Percentiles rank a stretch among this genome's conserved stretches.
Conservation (phyloP, 2,113 vertebrate species). For the Bolborhynchus lineola region DNA sequence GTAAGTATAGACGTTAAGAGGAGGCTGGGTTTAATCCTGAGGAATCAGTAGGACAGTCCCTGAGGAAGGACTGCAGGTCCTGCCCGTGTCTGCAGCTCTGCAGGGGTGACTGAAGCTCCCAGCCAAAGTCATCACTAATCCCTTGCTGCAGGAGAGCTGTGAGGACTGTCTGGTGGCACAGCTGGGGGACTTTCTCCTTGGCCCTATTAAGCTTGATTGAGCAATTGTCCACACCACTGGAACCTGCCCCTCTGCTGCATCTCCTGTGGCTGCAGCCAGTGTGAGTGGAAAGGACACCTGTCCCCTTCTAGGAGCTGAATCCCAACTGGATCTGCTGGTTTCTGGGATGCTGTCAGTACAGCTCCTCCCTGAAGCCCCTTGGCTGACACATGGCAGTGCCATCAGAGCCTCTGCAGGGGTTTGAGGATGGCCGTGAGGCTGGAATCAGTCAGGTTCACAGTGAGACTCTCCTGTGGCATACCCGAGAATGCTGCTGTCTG, state of each 20-base stretch:
- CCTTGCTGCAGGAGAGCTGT: neutral
- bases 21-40: conserved; percentile 45
- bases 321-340: neutral
- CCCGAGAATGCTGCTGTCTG: neutral
- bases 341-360: neutral
- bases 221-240: neutral
- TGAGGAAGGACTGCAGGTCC: neutral
- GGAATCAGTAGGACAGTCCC: neutral
- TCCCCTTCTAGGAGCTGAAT: neutral
- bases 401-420: neutral
- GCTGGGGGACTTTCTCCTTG: conserved; percentile 42
- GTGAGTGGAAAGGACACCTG: neutral
- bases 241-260: rapidly evolving
- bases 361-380: neutral
- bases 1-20: neutral
- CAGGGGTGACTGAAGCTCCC: conserved; percentile 46
- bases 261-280: neutral
- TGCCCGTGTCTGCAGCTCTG: neutral
- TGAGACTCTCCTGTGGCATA: neutral
- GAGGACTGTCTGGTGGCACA: neutral
- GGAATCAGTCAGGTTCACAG: neutral
- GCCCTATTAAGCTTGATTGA: neutral
- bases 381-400: neutral
- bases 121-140: conserved; percentile 25
- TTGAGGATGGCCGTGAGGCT: neutral